These are phyloP conservation scores for Myrmophylax atrothorax DNA, from an alignment of 2,113 vertebrate species.

Conservation along the genomic window DNA sequence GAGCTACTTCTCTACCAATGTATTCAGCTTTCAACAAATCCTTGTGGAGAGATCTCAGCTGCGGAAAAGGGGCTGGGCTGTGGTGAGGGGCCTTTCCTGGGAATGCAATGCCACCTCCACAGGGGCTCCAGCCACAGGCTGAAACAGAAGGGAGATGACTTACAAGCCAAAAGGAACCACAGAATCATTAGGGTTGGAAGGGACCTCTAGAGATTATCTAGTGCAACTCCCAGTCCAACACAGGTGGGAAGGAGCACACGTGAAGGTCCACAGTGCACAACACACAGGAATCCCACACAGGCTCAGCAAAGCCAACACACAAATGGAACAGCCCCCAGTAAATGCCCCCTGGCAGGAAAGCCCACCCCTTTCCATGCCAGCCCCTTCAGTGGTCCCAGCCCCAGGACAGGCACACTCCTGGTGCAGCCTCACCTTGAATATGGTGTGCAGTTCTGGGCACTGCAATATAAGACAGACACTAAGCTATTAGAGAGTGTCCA, in stretches of 20 bases:
- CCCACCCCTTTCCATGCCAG: background rate
- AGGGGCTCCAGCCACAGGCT: background rate
- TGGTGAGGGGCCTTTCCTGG: background rate
- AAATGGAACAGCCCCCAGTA: fast-evolving
- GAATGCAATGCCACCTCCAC: fast-evolving
- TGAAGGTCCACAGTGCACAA: background rate
- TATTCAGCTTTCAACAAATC: background rate
- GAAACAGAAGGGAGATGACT: background rate
- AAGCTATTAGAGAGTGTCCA: background rate
- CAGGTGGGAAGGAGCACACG: background rate
- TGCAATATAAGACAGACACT: background rate
- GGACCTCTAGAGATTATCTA: background rate
- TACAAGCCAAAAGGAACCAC: background rate
- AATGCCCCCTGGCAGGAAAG: background rate
- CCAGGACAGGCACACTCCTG: background rate
- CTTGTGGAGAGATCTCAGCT: background rate
- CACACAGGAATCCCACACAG: background rate
- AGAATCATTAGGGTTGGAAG: background rate
- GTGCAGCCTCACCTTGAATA: background rate
- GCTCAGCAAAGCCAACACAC: background rate
- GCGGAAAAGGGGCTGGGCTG: background rate
- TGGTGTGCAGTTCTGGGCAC: background rate
- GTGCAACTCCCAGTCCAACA: background rate
- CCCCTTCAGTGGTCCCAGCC: background rate
- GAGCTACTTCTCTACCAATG: background rate